phyloP scores from a whole-genome alignment of 1,140 invertebrate species.

The Cataglyphis hispanica region DNA sequence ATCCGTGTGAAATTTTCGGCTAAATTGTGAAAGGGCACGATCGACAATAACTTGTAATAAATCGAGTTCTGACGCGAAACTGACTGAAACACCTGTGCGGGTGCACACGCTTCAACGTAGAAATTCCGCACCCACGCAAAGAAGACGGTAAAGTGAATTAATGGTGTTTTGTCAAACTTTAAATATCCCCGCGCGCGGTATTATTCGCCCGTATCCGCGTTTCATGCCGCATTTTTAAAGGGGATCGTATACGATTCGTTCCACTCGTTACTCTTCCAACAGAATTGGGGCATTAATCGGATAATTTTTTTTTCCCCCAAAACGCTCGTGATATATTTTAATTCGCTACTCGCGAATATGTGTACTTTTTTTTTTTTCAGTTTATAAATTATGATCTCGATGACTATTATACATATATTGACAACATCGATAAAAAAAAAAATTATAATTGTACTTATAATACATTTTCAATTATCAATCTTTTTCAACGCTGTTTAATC shows the following conservation, averaged over 20 bases:
- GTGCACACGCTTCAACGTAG: conserved; percentile 4
- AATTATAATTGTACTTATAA: too few relatives aligned
- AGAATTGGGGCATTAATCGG: conserved; percentile 12
- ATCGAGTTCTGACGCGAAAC: conserved; percentile 38
- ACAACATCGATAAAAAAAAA: too few relatives aligned
- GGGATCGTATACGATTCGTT: conserved; percentile 32
- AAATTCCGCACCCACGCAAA: neutral
- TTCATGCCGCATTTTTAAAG: conserved; percentile 53
- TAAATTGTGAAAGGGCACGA: conserved; percentile 43
- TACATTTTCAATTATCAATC: too few relatives aligned
- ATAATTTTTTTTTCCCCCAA: neutral
- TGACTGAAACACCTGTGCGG: conserved; percentile 5
- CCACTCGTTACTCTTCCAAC: neutral
- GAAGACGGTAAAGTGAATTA: conserved; percentile 46
- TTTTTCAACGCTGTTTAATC: too few relatives aligned
- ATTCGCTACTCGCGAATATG: neutral
- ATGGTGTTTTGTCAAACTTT: conserved; percentile 54
- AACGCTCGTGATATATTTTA: neutral
- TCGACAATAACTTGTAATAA: conserved; percentile 49
- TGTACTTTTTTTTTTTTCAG: neutral
- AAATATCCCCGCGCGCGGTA: conserved; percentile 20
- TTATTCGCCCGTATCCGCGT: conserved; percentile 1
- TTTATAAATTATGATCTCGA: too few relatives aligned
- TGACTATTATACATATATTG: too few relatives aligned
- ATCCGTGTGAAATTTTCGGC: conserved; percentile 53